Evolutionary conservation across 2,113 vertebrate species (phyloP).

Genomic region (Myotis lucifugus): DNA sequence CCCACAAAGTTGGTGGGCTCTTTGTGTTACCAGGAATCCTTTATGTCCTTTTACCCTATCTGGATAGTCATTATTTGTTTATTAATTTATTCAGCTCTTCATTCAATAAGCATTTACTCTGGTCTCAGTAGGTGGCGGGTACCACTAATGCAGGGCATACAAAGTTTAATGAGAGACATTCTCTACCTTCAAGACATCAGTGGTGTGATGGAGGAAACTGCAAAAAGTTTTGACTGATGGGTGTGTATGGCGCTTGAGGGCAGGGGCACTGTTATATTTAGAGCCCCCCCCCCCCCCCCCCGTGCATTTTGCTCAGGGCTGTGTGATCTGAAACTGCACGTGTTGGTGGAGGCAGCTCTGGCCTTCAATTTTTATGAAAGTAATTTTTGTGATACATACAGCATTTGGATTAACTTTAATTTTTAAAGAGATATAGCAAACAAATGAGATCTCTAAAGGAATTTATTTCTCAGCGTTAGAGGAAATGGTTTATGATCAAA

Average conservation of each 20-base stretch:
- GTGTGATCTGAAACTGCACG: neutral
- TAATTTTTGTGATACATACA: neutral
- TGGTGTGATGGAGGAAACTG: neutral
- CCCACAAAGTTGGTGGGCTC: neutral
- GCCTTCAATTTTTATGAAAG: neutral
- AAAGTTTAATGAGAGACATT: neutral
- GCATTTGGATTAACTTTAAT: neutral
- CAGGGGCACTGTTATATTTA: neutral
- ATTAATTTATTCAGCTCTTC: neutral
- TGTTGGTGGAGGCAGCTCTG: neutral
- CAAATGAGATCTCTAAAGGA: neutral
- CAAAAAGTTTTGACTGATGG: neutral
- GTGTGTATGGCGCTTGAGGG: neutral
- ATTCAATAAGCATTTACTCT: neutral
- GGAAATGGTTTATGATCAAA: neutral
- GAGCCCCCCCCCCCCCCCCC: neutral
- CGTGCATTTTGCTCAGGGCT: neutral
- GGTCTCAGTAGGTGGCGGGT: neutral
- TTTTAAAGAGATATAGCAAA: neutral
- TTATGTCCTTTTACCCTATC: neutral
- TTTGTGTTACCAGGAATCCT: neutral
- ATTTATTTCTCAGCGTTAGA: neutral
- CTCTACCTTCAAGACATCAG: neutral
- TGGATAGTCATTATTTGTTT: neutral
- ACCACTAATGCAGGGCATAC: no score